Evolutionary conservation across 2,113 vertebrate species (phyloP).

Genomic region (Thinocorus orbignyianus): DNA sequence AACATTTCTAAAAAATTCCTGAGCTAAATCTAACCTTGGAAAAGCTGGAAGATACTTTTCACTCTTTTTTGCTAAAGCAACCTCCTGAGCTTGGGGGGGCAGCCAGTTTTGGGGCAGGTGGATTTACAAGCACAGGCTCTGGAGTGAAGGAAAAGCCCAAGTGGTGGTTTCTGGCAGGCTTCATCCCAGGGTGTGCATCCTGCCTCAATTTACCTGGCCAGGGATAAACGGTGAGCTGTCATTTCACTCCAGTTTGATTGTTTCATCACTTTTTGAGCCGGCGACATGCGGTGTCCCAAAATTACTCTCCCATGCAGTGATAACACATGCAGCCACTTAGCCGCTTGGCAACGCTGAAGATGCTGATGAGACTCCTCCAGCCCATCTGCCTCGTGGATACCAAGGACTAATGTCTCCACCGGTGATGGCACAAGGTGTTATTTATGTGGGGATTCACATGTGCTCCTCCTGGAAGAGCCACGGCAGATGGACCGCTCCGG

Average conservation of each 20-base stretch:
- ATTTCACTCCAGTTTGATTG: neutral
- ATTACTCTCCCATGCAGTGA: neutral
- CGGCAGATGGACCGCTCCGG: neutral
- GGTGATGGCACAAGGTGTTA: neutral
- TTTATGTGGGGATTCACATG: neutral
- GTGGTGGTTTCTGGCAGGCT: neutral
- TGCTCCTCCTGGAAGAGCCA: neutral
- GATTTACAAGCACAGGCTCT: neutral
- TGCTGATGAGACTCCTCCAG: neutral
- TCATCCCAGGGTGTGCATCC: neutral
- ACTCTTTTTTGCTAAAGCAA: neutral
- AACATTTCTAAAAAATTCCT: neutral
- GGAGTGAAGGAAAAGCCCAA: neutral
- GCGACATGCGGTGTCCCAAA: neutral
- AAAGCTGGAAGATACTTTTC: neutral
- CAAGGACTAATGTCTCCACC: neutral
- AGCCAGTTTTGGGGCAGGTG: neutral
- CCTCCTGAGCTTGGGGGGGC: neutral
- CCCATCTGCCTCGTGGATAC: neutral
- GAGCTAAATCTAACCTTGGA: neutral
- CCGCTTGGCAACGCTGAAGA: neutral
- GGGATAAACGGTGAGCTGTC: neutral
- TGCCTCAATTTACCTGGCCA: neutral
- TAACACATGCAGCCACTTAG: neutral
- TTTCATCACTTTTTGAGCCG: neutral